Base-by-base conservation (phyloP, 2,797 vertebrate species). In the Iguana delicatissima region DNA sequence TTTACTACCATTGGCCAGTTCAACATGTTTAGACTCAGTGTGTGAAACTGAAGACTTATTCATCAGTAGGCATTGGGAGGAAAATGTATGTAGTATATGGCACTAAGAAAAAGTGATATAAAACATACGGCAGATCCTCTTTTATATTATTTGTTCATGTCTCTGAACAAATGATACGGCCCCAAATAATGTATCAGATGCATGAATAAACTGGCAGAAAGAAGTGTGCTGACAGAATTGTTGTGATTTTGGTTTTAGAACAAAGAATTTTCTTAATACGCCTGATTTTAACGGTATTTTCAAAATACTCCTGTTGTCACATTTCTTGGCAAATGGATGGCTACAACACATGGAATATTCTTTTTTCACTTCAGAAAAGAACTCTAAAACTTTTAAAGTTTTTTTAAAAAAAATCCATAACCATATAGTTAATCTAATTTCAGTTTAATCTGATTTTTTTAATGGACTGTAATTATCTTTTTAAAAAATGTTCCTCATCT, bases 371-470 rank as follows among this genome's bases (percentile, higher is more conserved):
- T 52, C 8, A 35, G 42, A 95, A 93, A 94, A 95, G 85, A 88
- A 93, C 88, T 35, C 89, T 97, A 96, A 95, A 93, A 94, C 93
- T 96, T 94, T 95, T 93, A 94, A 96, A 93, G 93, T 14, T 93
- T 95, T 95, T 95, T 92, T 95, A 93, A 92, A 95, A 96, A 96
- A 93, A 92, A 42, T 46, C 42, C 95, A 96, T 93, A 90, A 92
- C 95, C 95, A 93, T 95, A 93, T 92, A 94, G 84, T 95, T 97
- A 93, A 86, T 95, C 94, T 96, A 90, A 93, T 97, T 97, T 97
- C 95, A 90, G 88, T 93, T 91, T 92, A 94, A 93, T 94, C 94
- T 97, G 42, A 46, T 96, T 64, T 94, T 94, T 92, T 93, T 93
- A 96, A 93, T 46, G 91, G 92, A 89, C 94, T 92, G 89, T 77